Evolutionary conservation across 2,113 vertebrate species (phyloP).

Genomic region (Channa maculata): DNA sequence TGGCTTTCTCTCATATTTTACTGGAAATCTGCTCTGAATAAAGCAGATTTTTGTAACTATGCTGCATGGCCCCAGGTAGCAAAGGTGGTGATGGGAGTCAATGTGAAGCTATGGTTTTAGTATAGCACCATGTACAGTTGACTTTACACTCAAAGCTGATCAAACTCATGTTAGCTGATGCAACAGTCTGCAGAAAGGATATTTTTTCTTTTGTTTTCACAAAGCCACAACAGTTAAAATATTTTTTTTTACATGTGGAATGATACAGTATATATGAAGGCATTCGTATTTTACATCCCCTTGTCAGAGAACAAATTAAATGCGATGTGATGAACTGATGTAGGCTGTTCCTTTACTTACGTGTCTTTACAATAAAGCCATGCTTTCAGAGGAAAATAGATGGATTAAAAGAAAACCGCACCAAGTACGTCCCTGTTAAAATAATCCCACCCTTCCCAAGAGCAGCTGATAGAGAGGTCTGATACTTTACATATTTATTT

Average conservation of each 20-base stretch:
- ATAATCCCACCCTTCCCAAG: conserved; percentile 60
- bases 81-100: too few relatives aligned
- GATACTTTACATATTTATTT: conserved; percentile 55
- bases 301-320: conserved; percentile 1
- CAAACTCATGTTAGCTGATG: conserved; percentile 24
- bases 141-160: not conserved
- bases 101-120: too few relatives aligned
- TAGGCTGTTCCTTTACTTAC: conserved; percentile 12
- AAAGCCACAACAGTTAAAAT: not conserved
- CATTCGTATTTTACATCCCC: conserved; percentile 23
- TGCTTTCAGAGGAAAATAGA: conserved; percentile 61
- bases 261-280: conserved; percentile 28
- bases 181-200: conserved; percentile 40
- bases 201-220: not conserved
- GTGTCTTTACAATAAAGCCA: conserved; percentile 50
- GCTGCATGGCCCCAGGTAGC: too few relatives aligned
- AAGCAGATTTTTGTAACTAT: too few relatives aligned
- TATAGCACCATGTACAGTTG: too few relatives aligned
- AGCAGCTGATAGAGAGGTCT: conserved; percentile 73
- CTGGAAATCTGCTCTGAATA: too few relatives aligned
- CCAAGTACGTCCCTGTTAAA: conserved; percentile 61
- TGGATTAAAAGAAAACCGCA: conserved; percentile 38
- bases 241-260: conserved; percentile 25
- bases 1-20: too few relatives aligned
- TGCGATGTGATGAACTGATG: conserved; percentile 1